Evolutionary conservation across 1,140 invertebrate genomes (phyloP).

Genomic region (Drosophila yakuba): DNA sequence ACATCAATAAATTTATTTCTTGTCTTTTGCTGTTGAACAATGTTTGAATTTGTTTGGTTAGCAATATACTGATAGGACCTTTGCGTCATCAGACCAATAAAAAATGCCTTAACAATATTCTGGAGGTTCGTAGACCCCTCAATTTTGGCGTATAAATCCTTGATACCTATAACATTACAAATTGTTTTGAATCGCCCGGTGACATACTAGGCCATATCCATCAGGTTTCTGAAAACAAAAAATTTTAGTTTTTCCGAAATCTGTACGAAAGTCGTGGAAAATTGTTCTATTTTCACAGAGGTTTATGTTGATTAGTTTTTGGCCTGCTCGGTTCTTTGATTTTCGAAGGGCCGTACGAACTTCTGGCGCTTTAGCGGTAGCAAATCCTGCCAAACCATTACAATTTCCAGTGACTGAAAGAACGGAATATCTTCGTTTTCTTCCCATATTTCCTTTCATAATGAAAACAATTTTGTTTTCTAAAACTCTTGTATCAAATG

Average conservation of each 20-base stretch:
- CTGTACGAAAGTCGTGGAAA: conserved; percentile 95
- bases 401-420: conserved; percentile 93
- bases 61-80: conserved; percentile 95
- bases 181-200: conserved; percentile 94
- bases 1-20: conserved; percentile 91
- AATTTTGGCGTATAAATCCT: conserved; percentile 95
- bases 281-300: conserved; percentile 95
- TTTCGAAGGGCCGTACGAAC: conserved; percentile 88
- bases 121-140: conserved; percentile 95
- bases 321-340: conserved; percentile 94
- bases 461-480: conserved; percentile 92
- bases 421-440: conserved; percentile 85
- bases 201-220: conserved; percentile 94
- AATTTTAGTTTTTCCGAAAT: conserved; percentile 94
- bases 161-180: conserved; percentile 96
- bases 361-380: conserved; percentile 89
- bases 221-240: conserved; percentile 94
- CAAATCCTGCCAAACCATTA: conserved; percentile 94
- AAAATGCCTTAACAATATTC: conserved; percentile 96
- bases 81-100: conserved; percentile 95
- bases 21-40: conserved; percentile 94
- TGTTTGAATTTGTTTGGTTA: conserved; percentile 94
- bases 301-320: conserved; percentile 93
- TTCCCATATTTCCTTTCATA: conserved; percentile 95
- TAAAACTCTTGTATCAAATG: conserved; percentile 94